These are phyloP conservation scores for Spicauda simplicius DNA, from an alignment of 2,888 invertebrate genomes.

Conservation along the genomic window DNA sequence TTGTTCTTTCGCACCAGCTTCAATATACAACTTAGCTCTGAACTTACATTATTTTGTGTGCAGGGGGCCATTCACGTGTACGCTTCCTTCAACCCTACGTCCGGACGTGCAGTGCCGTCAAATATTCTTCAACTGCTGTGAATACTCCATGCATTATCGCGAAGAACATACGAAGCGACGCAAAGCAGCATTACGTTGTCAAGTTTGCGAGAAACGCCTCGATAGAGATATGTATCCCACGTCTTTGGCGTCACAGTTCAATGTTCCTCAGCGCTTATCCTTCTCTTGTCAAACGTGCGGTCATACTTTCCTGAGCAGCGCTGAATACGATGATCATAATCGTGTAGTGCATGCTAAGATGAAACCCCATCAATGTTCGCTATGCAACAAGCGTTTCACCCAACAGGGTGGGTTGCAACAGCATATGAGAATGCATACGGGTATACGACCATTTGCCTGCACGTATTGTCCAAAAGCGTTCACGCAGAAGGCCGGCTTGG, in stretches of 20 bases:
- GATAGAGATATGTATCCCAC: conserved; percentile 60
- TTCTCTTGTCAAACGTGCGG: conserved; percentile 69
- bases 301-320: conserved; percentile 61
- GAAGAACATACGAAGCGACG: conserved; percentile 78
- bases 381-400: conserved; percentile 75
- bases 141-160: conserved; percentile 76
- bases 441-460: conserved; percentile 73
- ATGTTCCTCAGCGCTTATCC: conserved; percentile 49
- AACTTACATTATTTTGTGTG: conserved; percentile 25
- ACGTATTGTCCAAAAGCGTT: conserved; percentile 75
- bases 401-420: conserved; percentile 78
- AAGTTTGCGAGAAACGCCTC: conserved; percentile 77
- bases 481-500: conserved; percentile 77
- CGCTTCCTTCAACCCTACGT: conserved; percentile 66
- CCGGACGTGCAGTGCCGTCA: conserved; percentile 72
- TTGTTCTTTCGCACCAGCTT: no score
- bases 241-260: conserved; percentile 52
- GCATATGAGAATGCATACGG: conserved; percentile 79
- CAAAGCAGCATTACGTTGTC: conserved; percentile 75
- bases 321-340: conserved; percentile 70
- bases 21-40: background rate
- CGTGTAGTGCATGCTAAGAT: conserved; percentile 69
- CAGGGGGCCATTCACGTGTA: conserved; percentile 79
- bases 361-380: conserved; percentile 73
- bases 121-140: conserved; percentile 78